Conservation (phyloP, 2,797 vertebrate species). For the Acipenser ruthenus region DNA sequence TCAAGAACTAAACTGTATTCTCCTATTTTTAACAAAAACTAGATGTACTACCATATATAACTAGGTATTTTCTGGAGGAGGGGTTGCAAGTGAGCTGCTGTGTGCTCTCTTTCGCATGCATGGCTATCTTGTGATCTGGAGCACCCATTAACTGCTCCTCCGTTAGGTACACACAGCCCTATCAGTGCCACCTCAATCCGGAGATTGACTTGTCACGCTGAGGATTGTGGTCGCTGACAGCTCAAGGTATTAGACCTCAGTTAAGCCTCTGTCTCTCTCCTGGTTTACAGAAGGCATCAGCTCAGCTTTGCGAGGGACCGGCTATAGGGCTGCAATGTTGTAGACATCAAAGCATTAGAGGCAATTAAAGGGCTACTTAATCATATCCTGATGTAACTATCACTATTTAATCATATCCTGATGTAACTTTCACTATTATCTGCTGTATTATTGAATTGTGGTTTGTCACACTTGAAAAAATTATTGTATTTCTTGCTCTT, state of each 20-base stretch:
- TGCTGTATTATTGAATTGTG: no score
- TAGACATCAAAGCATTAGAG: background rate
- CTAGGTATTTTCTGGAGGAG: background rate
- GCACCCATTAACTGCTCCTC: background rate
- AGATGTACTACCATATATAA: no score
- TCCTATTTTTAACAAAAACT: no score
- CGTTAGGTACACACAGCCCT: background rate
- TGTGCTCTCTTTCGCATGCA: background rate
- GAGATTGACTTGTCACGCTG: background rate
- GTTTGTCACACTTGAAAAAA: no score
- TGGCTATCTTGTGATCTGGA: background rate
- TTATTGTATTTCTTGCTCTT: no score
- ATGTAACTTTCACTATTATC: no score
- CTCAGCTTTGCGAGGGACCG: background rate
- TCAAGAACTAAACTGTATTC: no score
- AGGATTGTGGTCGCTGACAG: background rate
- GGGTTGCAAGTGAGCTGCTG: background rate
- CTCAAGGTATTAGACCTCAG: background rate
- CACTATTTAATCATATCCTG: no score
- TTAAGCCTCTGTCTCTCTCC: background rate
- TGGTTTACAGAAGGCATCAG: constrained; percentile 1
- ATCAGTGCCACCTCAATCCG: background rate
- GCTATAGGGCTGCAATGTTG: background rate
- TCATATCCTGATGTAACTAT: no score
- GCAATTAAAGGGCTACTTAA: background rate